Conservation (phyloP, 2,797 vertebrate genomes). For the Characodon lateralis region DNA sequence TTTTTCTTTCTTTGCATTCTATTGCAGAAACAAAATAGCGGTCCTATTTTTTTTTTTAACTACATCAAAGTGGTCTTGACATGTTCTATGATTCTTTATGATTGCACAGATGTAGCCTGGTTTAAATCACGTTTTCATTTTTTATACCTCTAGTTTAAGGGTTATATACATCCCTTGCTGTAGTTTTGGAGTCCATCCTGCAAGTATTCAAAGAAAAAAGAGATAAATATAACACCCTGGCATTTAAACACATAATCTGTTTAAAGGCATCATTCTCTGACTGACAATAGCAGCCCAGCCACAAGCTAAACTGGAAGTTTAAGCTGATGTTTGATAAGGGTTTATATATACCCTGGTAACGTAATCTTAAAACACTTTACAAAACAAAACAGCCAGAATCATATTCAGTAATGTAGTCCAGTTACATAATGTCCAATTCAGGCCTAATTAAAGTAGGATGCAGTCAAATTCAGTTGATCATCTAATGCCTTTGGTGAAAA, state of each 20-base stretch:
- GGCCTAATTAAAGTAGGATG: background rate
- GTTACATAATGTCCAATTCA: background rate
- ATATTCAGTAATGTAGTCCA: too few relatives aligned
- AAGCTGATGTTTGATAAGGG: constrained; percentile 1
- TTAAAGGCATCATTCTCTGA: background rate
- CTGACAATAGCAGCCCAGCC: background rate
- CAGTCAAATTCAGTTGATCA: background rate
- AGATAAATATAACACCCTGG: background rate
- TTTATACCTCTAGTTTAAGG: background rate
- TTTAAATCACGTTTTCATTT: background rate
- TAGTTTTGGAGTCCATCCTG: background rate
- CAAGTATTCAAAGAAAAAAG: background rate
- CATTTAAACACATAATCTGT: background rate
- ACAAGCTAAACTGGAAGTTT: background rate
- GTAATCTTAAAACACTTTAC: background rate
- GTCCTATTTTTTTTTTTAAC: background rate
- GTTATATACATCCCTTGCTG: background rate
- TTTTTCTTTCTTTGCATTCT: constrained; percentile 1
- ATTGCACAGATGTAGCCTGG: constrained; percentile 12
- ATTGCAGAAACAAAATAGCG: background rate
- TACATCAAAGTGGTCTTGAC: background rate
- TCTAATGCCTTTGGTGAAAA: too few relatives aligned
- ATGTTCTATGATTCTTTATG: background rate
- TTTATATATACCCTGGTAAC: background rate
- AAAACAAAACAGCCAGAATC: background rate